Evolutionary conservation across 2,113 vertebrate genomes (phyloP).

Genomic region (Chaetodon auriga): DNA sequence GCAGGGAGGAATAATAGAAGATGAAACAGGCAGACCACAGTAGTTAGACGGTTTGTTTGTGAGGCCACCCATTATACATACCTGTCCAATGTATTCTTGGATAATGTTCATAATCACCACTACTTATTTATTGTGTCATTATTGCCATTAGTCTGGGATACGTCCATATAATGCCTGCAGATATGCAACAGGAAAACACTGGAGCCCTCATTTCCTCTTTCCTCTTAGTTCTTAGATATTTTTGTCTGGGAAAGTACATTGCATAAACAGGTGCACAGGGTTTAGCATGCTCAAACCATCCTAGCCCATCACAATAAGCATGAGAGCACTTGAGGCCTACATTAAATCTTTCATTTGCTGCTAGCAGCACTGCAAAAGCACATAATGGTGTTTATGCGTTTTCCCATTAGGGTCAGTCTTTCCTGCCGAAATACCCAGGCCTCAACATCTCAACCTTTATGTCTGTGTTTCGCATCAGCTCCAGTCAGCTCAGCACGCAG

Average conservation of each 20-base stretch:
- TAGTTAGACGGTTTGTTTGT: background rate
- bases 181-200: background rate
- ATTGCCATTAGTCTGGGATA: background rate
- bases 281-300: slow-evolving; percentile 52
- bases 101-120: background rate
- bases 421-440: slow-evolving; percentile 32
- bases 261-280: slow-evolving; percentile 61
- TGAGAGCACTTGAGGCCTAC: slow-evolving; percentile 66
- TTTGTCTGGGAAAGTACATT: slow-evolving; percentile 34
- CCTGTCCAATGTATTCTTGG: background rate
- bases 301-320: slow-evolving; percentile 54
- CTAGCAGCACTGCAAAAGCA: slow-evolving; percentile 46
- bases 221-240: slow-evolving; percentile 28
- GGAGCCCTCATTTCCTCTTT: slow-evolving; percentile 7
- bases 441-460: slow-evolving; percentile 26
- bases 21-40: background rate
- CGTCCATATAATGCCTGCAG: background rate
- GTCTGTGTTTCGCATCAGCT: slow-evolving; percentile 22
- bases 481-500: background rate
- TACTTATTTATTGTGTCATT: background rate
- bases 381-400: slow-evolving; percentile 65
- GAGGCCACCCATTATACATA: background rate
- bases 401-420: slow-evolving; percentile 55
- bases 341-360: slow-evolving; percentile 59
- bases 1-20: background rate